Conservation (phyloP, 2,113 vertebrate species). For the Dicerorhinus sumatrensis region DNA sequence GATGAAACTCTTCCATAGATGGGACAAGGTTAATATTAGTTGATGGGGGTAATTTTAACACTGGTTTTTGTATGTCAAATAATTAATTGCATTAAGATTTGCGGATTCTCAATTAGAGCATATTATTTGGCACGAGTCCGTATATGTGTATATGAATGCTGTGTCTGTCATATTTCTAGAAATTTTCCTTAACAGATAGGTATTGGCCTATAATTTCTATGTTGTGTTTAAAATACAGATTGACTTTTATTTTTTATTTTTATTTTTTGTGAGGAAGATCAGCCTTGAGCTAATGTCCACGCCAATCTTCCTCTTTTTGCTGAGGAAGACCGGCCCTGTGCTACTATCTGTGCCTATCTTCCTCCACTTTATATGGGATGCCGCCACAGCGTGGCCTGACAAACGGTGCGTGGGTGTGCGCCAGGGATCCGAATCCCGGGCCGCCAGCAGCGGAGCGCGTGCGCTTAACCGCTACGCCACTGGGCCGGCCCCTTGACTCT, state of each 20-base stretch:
- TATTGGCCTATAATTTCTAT: background rate
- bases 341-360: no score
- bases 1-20: background rate
- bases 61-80: background rate
- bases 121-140: background rate
- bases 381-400: no score
- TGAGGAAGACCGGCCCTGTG: no score
- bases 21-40: background rate
- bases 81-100: conserved; percentile 53
- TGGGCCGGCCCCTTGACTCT: background rate
- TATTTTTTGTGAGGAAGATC: no score
- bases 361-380: no score
- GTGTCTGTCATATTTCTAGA: conserved; percentile 53
- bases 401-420: no score
- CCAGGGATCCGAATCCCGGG: no score
- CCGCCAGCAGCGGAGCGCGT: no score
- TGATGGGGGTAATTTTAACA: background rate
- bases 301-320: no score
- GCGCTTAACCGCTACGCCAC: no score
- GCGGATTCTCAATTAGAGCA: background rate
- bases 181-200: background rate
- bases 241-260: background rate
- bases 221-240: conserved; percentile 33
- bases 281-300: no score
- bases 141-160: background rate